phyloP scores from a whole-genome alignment of 2,113 vertebrate species.

The Macrotus californicus region DNA sequence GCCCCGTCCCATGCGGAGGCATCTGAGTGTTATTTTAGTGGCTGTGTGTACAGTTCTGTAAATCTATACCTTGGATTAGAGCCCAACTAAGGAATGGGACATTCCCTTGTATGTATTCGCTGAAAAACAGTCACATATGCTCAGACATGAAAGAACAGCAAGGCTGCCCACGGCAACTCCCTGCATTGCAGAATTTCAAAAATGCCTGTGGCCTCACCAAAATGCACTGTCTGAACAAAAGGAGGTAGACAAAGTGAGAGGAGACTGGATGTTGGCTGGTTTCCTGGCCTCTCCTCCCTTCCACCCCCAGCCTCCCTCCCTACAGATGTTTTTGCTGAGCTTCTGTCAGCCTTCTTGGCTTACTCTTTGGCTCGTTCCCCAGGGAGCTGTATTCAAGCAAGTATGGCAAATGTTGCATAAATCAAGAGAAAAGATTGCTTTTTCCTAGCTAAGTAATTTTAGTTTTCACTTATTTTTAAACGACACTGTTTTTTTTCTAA shows the following conservation, averaged over 20 bases:
- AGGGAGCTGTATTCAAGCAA: neutral
- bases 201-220: neutral
- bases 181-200: neutral
- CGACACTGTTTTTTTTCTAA: neutral
- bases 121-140: neutral
- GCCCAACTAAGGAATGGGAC: neutral
- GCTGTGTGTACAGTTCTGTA: conserved; percentile 21
- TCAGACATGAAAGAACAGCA: conserved; percentile 9
- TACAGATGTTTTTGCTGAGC: neutral
- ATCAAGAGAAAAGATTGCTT: neutral
- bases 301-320: neutral
- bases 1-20: neutral
- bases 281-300: neutral
- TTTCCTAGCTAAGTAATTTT: neutral
- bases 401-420: neutral
- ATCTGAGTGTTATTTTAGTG: neutral
- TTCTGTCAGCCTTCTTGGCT: neutral
- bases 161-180: neutral
- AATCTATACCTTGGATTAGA: neutral
- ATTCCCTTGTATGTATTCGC: neutral
- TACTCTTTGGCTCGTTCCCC: neutral
- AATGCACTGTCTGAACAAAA: neutral
- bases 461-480: conserved; percentile 7
- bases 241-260: neutral
- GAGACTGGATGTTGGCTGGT: neutral